Evolutionary conservation across 2,797 vertebrate genomes (phyloP).

Genomic region (Trichosurus vulpecula): DNA sequence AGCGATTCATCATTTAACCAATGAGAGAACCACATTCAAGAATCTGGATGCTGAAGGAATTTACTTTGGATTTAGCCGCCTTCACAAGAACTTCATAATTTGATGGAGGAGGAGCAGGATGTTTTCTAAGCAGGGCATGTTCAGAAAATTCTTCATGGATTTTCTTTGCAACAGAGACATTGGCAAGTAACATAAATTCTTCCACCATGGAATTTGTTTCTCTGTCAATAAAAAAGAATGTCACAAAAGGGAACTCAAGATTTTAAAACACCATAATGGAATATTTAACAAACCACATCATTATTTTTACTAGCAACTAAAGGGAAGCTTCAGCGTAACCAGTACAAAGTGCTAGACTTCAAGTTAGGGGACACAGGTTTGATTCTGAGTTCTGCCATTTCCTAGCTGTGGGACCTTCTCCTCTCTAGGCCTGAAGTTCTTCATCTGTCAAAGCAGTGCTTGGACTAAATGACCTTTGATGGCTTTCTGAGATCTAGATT

Average conservation of each 20-base stretch:
- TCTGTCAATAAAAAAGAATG: constrained; percentile 83
- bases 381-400: background rate
- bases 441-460: background rate
- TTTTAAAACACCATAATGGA: background rate
- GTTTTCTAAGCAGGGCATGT: constrained; percentile 95
- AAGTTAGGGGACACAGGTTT: background rate
- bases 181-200: constrained; percentile 99
- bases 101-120: constrained; percentile 95
- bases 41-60: constrained; percentile 42
- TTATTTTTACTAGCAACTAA: background rate
- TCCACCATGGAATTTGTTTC: constrained; percentile 99
- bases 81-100: constrained; percentile 97
- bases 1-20: constrained; percentile 18
- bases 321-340: background rate
- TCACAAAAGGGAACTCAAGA: constrained; percentile 52
- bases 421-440: background rate
- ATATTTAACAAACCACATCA: background rate
- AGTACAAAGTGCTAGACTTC: background rate
- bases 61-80: constrained; percentile 93
- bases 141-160: constrained; percentile 96
- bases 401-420: background rate
- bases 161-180: constrained; percentile 98
- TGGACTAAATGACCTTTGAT: background rate
- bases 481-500: background rate
- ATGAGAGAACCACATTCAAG: constrained; percentile 1